Conservation (phyloP, 92 coral and sea anemone genomes). For the Nematostella vectensis region DNA sequence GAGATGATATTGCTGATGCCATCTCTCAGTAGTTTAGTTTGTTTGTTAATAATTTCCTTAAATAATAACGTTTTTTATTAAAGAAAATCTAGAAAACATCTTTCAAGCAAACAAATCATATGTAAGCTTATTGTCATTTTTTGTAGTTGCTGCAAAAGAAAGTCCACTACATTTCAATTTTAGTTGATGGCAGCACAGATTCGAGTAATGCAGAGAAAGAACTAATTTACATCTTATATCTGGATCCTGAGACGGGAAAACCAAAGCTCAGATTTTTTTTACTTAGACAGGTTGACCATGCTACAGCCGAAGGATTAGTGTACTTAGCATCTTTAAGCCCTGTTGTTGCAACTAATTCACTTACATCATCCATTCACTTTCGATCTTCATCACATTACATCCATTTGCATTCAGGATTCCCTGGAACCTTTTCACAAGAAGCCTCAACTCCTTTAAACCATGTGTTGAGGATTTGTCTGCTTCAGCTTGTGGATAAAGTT, state of each 20-base stretch:
- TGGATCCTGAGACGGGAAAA: constrained; percentile 29
- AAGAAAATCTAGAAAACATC: constrained; percentile 2
- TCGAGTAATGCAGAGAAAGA: constrained; percentile 30
- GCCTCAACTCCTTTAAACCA: constrained; percentile 29
- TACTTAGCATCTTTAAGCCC: background rate
- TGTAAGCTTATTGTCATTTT: no score
- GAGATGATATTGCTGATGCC: background rate
- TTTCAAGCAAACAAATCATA: no score
- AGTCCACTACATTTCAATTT: constrained; percentile 32
- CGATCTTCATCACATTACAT: constrained; percentile 7
- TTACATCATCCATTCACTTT: constrained; percentile 23
- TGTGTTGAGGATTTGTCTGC: constrained; percentile 1
- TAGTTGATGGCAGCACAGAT: constrained; percentile 51
- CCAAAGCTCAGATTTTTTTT: constrained; percentile 18
- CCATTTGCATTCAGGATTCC: constrained; percentile 20
- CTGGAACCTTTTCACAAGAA: constrained; percentile 15
- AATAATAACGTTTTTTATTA: constrained; percentile 3
- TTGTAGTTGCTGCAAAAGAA: constrained; percentile 13
- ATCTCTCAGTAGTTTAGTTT: background rate
- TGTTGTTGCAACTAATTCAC: constrained; percentile 14
- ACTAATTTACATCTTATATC: constrained; percentile 14
- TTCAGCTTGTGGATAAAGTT: constrained; percentile 11
- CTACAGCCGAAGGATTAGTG: constrained; percentile 10
- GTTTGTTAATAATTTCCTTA: background rate
- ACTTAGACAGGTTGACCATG: constrained; percentile 21